Evolutionary conservation across 2,113 vertebrate species (phyloP), one percentile per base, ranked within the genome.

Genomic region (Symphodus melops): DNA sequence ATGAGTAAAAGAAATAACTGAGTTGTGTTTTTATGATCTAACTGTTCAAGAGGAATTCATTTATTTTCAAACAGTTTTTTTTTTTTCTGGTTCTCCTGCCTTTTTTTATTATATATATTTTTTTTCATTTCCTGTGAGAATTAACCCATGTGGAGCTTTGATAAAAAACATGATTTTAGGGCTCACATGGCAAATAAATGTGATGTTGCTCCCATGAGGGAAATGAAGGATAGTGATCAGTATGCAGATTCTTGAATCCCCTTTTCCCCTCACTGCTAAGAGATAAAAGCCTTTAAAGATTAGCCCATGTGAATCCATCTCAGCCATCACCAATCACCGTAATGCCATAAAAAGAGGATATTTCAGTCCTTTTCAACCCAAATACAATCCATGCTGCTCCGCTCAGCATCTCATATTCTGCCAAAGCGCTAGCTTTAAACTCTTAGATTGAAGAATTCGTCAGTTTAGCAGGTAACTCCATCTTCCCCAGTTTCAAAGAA

Each of bases 21-120:
- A 85, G 67, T 89, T 85, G 75, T 90, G 77, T 71, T 88, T 88
- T 33, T 67, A 42, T 81, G 82, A 57, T 86, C 52, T 75, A 78
- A 82, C 57, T 70, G 63, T 79, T 82, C 46, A 79, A 84, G 75
- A 77, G 80, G 57, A 79, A 81, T 57, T 21, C n/a, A 74, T 71
- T 84, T 72, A 79, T 73, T 85, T 86, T 72, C 62, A 72, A 23
- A 70, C 66, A 37, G 44, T 19, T 87, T 84, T 59, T 28, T 37
- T 83, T 84, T 74, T 57, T 81, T 77, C 57, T 82, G 83, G 69
- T 79, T 69, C 63, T 80, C 64, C 58, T 61, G 73, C 73, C 78
- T 64, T 76, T 70, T 8, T 39, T 55, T 61, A 57, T 54, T 37
- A 48, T 53, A 2, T 21, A n/a, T n/a, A n/a, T n/a, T n/a, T 28